Conservation (phyloP, 2,797 vertebrate genomes). For the Muraenolepis orangiensis region DNA sequence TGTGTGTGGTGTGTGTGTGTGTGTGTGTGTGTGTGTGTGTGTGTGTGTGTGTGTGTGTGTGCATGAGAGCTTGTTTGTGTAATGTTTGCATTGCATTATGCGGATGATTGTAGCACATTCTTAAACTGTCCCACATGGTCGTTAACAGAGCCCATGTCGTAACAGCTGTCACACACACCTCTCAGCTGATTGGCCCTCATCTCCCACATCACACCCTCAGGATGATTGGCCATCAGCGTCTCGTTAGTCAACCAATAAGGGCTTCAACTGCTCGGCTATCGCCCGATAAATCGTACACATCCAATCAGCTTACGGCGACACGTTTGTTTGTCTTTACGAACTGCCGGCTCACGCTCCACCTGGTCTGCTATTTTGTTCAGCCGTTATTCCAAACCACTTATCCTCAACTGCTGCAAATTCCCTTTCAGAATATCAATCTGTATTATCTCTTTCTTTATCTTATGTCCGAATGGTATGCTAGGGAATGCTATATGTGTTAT, state of each 20-base stretch:
- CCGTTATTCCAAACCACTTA: background rate
- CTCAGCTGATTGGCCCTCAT: background rate
- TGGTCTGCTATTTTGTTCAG: background rate
- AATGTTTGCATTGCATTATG: background rate
- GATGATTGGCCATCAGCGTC: constrained; percentile 1
- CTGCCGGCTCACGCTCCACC: background rate
- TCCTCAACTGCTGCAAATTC: background rate
- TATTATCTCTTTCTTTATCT: background rate
- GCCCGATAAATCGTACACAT: background rate
- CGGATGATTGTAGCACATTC: background rate
- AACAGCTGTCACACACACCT: background rate
- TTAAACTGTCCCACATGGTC: background rate
- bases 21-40: background rate
- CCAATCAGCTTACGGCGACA: background rate
- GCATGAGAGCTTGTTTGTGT: too few species aligned
- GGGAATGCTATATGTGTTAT: too few species aligned
- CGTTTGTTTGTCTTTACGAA: background rate
- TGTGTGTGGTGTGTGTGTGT: background rate
- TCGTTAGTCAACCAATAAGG: constrained; percentile 1
- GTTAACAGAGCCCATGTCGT: background rate
- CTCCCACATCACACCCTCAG: background rate
- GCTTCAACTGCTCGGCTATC: background rate
- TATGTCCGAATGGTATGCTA: background rate
- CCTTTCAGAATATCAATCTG: background rate
- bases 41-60: background rate